These are phyloP conservation scores for Platysteira castanea DNA, from an alignment of 2,113 vertebrate species.

Conservation along the genomic window DNA sequence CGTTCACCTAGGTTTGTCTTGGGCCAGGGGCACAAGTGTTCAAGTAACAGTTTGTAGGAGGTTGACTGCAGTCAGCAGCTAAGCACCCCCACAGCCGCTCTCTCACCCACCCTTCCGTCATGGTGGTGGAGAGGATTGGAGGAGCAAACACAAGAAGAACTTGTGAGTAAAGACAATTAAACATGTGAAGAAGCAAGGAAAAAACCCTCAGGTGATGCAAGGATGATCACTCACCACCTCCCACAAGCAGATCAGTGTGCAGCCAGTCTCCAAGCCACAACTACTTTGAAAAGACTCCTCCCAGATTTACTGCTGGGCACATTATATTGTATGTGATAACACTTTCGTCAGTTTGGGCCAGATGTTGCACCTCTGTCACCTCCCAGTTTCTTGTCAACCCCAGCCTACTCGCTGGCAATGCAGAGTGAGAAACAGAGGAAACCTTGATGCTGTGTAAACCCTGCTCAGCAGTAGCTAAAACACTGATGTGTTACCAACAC, in stretches of 20 bases:
- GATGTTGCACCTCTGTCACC: not conserved
- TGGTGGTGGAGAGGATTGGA: not conserved
- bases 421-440: not conserved
- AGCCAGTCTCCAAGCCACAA: not conserved
- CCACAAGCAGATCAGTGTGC: not conserved
- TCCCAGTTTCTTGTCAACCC: accelerated
- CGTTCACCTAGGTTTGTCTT: not conserved
- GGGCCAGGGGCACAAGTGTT: not conserved
- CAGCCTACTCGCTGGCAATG: accelerated
- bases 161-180: not conserved
- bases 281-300: not conserved
- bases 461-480: not conserved
- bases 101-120: not conserved
- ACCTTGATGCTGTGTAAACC: not conserved
- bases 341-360: not conserved
- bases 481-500: not conserved
- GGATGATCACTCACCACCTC: not conserved
- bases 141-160: not conserved
- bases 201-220: too few relatives aligned
- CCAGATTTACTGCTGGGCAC: not conserved
- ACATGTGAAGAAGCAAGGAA: not conserved
- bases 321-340: not conserved
- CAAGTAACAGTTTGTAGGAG: not conserved
- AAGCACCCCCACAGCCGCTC: accelerated
- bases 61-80: not conserved